These are phyloP conservation scores for Cancer borealis DNA, from an alignment of 2,888 invertebrate species.

Conservation along the genomic window DNA sequence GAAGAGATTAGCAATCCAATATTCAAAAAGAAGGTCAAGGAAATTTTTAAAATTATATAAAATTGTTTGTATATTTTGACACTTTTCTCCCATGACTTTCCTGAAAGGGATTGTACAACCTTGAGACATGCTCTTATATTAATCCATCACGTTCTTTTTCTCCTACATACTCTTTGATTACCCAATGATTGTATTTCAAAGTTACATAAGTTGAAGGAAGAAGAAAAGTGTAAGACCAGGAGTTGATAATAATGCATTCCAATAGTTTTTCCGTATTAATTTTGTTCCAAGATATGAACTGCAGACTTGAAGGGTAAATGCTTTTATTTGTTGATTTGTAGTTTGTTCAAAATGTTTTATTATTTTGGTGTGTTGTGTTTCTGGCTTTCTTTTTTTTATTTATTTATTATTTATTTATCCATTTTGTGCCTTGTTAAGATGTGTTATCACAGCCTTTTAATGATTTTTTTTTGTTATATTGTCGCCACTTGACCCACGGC, in stretches of 20 bases:
- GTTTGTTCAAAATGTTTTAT: no score
- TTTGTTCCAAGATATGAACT: neutral
- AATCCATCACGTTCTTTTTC: neutral
- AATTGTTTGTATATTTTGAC: no score
- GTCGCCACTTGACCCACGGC: neutral
- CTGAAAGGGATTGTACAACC: neutral
- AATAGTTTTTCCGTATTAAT: neutral
- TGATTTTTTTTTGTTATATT: neutral
- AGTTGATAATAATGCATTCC: neutral
- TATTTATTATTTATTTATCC: neutral
- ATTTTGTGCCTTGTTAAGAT: neutral
- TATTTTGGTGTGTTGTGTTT: neutral
- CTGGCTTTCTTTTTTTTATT: neutral
- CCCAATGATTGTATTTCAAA: neutral
- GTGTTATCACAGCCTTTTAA: neutral
- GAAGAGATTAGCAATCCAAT: no score
- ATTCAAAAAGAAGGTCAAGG: no score
- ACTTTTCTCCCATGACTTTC: neutral
- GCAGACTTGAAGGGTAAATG: neutral
- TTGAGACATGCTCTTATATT: neutral
- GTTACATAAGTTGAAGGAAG: neutral
- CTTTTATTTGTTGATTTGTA: neutral
- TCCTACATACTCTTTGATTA: neutral
- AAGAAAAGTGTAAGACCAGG: neutral
- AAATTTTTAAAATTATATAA: no score